Base-by-base conservation (phyloP, 2,113 vertebrate species). In the Zapornia atra region DNA sequence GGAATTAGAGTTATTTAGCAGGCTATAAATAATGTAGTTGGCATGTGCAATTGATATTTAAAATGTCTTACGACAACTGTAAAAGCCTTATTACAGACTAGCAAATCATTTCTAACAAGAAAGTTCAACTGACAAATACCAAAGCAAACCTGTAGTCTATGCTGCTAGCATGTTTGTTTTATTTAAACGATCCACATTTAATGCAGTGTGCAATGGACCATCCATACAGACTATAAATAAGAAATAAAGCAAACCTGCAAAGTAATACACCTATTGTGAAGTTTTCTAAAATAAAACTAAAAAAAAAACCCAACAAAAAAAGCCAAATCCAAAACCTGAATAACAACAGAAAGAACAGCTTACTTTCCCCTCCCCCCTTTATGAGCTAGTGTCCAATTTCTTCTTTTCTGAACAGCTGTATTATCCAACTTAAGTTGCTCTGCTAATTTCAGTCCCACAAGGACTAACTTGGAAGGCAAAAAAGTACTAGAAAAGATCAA, bases 351-450 rank as follows among this genome's bases (percentile, higher is more conserved):
- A 96, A 97, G 93, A 97, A 95, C 29, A 94, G 91, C 90, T 94
- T 88, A 71, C 42, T 92, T 93, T 88, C 81, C 91, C 97, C 76
- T 91, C 93, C 96, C 51, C 91, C 84, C n/a, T 95, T 94, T 96
- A 88, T 79, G 90, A 96, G 93, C 86, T 85, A 97, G 96, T 96
- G 96, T 98, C 97, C 98, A 98, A 98, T 98, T 98, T 98, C 98
- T 97, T 97, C 97, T 97, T 96, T 96, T 96, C 97, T 98, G 96
- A 98, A 97, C 98, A 98, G 98, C 98, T 98, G 97, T 97, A 98
- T 98, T 98, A 98, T 98, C 98, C 98, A 98, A 98, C 97, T 98
- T 98, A 98, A 98, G 97, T 98, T 98, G 98, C 96, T 98, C 97
- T 98, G 98, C 97, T 98, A 98, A 98, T 98, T 98, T 97, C 97